A percentile compares a stretch with the other conserved stretches of the same genome.
phyloP scores from a whole-genome alignment of 2,797 vertebrate species.

The Jordanella pulchra region DNA sequence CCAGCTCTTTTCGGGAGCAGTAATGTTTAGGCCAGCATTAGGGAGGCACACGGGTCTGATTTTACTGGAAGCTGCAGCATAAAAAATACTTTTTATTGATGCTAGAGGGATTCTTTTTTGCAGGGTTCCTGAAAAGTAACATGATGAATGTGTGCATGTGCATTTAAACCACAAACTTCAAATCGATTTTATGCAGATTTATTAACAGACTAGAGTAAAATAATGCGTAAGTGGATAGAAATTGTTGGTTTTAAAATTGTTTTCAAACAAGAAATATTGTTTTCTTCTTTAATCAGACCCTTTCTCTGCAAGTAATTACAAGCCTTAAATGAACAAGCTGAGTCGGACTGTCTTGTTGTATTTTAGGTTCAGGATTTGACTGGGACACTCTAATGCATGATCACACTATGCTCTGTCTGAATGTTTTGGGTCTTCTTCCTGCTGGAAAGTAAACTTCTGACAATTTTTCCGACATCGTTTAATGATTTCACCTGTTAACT shows the following conservation, averaged over 20 bases:
- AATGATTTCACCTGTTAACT: too few relatives aligned
- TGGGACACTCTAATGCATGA: too few relatives aligned
- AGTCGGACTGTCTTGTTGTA: too few relatives aligned
- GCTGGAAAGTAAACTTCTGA: neutral
- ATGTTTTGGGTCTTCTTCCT: too few relatives aligned
- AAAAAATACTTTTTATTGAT: neutral
- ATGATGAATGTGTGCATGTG: neutral
- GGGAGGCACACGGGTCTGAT: slow-evolving; percentile 84
- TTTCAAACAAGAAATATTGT: neutral
- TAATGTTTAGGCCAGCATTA: slow-evolving; percentile 78
- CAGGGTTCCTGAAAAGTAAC: neutral
- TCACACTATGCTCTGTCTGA: too few relatives aligned
- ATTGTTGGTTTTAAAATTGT: neutral
- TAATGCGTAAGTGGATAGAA: neutral
- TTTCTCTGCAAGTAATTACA: neutral
- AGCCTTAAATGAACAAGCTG: neutral
- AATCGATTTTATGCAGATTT: neutral
- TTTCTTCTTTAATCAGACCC: neutral
- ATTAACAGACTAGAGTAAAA: neutral
- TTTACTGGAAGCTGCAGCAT: slow-evolving; percentile 29
- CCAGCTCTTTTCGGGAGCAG: slow-evolving; percentile 72
- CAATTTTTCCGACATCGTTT: neutral
- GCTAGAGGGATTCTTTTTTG: neutral
- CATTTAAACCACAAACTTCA: neutral
- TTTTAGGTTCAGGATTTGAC: too few relatives aligned